phyloP scores from a whole-genome alignment of 1,140 invertebrate genomes.

The Ooceraea biroi region DNA sequence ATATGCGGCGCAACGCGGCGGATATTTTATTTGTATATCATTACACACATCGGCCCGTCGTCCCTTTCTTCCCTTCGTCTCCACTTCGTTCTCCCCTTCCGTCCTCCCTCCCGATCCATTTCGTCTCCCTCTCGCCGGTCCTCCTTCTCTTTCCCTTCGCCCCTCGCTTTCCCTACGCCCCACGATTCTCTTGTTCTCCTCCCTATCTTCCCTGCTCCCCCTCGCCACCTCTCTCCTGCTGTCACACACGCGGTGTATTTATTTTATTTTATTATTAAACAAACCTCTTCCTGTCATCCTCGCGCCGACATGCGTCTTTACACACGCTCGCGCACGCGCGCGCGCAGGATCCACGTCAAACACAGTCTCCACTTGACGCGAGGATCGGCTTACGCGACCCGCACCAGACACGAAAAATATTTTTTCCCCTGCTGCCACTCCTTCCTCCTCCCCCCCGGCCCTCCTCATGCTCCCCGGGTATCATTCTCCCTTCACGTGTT shows the following conservation, averaged over 20 bases:
- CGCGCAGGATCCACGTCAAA: constrained; percentile 56
- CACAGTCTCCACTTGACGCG: constrained; percentile 60
- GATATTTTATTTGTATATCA: constrained; percentile 76
- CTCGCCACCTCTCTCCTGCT: neutral
- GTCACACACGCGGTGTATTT: constrained; percentile 75
- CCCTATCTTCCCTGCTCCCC: constrained; percentile 19
- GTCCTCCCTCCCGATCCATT: constrained; percentile 42
- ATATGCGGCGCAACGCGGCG: constrained; percentile 63
- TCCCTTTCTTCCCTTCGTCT: constrained; percentile 61
- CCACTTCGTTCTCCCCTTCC: constrained; percentile 52
- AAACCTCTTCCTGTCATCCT: constrained; percentile 56
- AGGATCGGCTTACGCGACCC: constrained; percentile 59
- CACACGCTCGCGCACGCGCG: constrained; percentile 17
- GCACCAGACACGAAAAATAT: constrained; percentile 55
- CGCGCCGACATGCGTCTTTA: constrained; percentile 58
- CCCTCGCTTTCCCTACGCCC: constrained; percentile 40
- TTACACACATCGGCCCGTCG: constrained; percentile 66
- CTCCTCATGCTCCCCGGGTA: constrained; percentile 41
- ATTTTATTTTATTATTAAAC: constrained; percentile 84
- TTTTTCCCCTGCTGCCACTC: constrained; percentile 68
- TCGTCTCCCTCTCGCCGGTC: constrained; percentile 60
- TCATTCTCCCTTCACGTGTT: constrained; percentile 27
- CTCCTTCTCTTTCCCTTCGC: constrained; percentile 62
- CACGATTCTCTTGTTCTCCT: constrained; percentile 45
- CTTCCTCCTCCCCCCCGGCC: constrained; percentile 35